Conservation (phyloP, 1,140 invertebrate genomes). For the Lutraria rhynchaena region DNA sequence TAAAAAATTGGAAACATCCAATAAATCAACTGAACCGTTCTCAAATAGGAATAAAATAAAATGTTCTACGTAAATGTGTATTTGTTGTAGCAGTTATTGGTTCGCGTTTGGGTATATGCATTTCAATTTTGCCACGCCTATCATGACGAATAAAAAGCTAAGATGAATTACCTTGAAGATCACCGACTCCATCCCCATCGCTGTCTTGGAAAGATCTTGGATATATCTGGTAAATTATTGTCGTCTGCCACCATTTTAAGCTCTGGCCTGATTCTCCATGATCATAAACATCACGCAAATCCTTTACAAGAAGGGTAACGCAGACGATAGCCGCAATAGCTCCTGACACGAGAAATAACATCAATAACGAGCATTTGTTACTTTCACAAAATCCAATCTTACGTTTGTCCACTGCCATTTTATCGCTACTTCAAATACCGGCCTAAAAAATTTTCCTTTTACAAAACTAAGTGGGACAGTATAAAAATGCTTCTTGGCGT, state of each 20-base stretch:
- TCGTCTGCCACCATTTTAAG: conserved; percentile 88
- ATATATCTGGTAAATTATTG: conserved; percentile 90
- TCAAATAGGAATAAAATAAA: too few species aligned
- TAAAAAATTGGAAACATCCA: too few species aligned
- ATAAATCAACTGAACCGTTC: too few species aligned
- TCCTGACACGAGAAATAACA: conserved; percentile 29
- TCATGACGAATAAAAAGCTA: too few species aligned
- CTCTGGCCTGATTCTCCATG: conserved; percentile 42
- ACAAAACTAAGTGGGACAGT: too few species aligned
- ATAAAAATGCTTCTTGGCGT: too few species aligned
- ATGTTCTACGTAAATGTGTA: too few species aligned
- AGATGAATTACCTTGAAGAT: conserved; percentile 87
- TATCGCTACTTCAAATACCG: too few species aligned
- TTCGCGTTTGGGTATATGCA: too few species aligned
- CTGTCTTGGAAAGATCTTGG: conserved; percentile 90
- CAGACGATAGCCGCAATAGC: conserved; percentile 48
- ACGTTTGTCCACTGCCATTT: background rate
- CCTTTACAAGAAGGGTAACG: conserved; percentile 14
- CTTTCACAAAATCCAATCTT: background rate
- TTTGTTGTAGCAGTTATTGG: too few species aligned
- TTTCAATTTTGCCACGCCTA: too few species aligned
- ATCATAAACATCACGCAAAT: conserved; percentile 21
- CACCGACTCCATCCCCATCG: conserved; percentile 90
- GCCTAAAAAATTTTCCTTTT: too few species aligned
- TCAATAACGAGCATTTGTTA: conserved; percentile 37